Evolutionary conservation across 1,140 invertebrate species (phyloP), one percentile per base, ranked within the genome.

Genomic region (Panagrolaimus sp.): DNA sequence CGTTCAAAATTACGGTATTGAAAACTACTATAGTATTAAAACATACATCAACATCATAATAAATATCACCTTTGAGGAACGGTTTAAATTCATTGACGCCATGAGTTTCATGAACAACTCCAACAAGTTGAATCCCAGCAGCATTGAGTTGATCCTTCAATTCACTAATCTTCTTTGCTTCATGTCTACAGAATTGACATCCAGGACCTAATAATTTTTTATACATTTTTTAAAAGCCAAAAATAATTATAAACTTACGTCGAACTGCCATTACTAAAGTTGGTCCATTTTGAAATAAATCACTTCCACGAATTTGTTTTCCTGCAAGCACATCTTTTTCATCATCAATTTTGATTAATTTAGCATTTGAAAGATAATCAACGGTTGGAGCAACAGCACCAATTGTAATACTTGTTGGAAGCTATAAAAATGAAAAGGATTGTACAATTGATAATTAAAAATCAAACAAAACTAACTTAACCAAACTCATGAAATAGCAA

Each of bases 61-160:
- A 85, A 26, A 85, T 70, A 64, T 84, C 76, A 45, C 83, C 84
- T 58, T 83, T 76, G 26, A 85, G 79, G 69, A 78, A 85, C 12
- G 76, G 72, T 58, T 76, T 71, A 65, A 85, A 85, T 14, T 84
- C 76, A 45, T 83, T 73, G n/a, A 82, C 84, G 63, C 84, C 84
- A 63, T 78, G 73, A 21, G 69, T 73, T 74, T 85, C 83, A 73
- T 85, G 84, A 5, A 85, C 84, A 43, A 85, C 83, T 47, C 81
- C 84, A 74, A 84, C 78, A 45, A 85, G 71, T 63, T 78, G 73
- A 64, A 85, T 75, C 70, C 80, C 78, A 62, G 76, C 77, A 67
- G 79, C 70, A 65, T 82, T 78, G 24, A 85, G 76, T 67, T 84
- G 74, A 28, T 78, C 73, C 15, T 77, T 72, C 24, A 85, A 73